Evolutionary conservation across 2,888 invertebrate genomes (phyloP), one percentile per base, ranked within the genome.

Genomic region (Polyploca ridens): DNA sequence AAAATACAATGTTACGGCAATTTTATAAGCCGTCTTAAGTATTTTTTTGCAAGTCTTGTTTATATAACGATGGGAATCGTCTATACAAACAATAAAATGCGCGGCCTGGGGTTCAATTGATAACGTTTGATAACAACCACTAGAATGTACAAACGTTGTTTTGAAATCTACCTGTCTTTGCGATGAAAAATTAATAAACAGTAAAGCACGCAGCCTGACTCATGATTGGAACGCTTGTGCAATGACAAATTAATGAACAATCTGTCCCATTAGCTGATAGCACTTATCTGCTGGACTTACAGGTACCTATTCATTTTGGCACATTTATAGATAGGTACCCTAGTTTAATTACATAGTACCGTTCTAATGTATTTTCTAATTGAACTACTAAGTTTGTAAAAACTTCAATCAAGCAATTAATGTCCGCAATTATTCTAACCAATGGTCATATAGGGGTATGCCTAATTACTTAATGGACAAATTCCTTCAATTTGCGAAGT

Each of bases 111-210:
- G 66, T 67, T 68, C 68, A 73, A 65, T 74, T 74, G 77, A 76
- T 80, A 81, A 72, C 71, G 71, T 66, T 62, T 72, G 69, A 74
- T 74, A 73, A 68, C 72, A 69, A 71, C 65, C 63, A 63, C 66
- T 72, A 64, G 67, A 62, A 33, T 67, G 64, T 64, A 65, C 67
- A 74, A 76, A 74, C 78, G 77, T 81, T 86, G 86, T 86, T 87
- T 87, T 86, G 81, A 83, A 80, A 85, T 81, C 78, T 82, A 85
- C 86, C 84, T 83, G 79, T 84, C 75, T 72, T 77, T 72, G 76
- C 72, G 70, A 66, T 69, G 59, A 67, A 74, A 69, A 72, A 69
- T 66, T 62, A 62, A 69, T 63, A 70, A 82, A 81, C 79, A 78
- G 78, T 11, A 38, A 38, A 38, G 72, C 78, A 69, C 74, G 73